Conservation (phyloP, 2,797 vertebrate genomes). For the Sebastiscus tertius region DNA sequence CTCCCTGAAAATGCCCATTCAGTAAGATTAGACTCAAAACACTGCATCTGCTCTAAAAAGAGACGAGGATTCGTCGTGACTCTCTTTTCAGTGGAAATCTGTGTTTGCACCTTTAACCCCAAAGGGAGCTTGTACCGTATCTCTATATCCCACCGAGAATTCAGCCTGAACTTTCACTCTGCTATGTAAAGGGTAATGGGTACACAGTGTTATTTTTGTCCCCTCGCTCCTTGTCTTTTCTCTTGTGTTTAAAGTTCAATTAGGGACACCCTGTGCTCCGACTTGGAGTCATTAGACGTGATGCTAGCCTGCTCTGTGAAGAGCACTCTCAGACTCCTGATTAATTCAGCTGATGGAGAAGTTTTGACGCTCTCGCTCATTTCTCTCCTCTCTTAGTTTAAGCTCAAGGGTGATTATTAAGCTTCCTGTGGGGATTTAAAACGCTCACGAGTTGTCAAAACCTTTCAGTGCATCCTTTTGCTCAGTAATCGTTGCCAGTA, state of each 20-base stretch:
- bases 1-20: slow-evolving; percentile 38
- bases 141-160: slow-evolving; percentile 14
- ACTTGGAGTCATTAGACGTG: slow-evolving; percentile 50
- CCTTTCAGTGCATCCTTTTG: slow-evolving; percentile 17
- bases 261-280: slow-evolving; percentile 43
- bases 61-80: background rate
- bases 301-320: slow-evolving; percentile 32
- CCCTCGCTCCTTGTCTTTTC: slow-evolving; percentile 16
- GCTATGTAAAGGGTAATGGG: slow-evolving; percentile 24
- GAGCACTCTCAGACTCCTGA: slow-evolving; percentile 55
- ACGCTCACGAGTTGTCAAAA: slow-evolving; percentile 51
- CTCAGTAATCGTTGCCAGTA: background rate
- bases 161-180: slow-evolving; percentile 23
- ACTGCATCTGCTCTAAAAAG: slow-evolving; percentile 25
- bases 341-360: slow-evolving; percentile 69
- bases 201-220: slow-evolving; percentile 40
- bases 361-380: slow-evolving; percentile 45
- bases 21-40: slow-evolving; percentile 27
- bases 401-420: slow-evolving; percentile 49
- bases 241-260: slow-evolving; percentile 64
- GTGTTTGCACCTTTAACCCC: slow-evolving; percentile 30
- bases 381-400: slow-evolving; percentile 40
- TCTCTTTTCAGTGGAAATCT: slow-evolving; percentile 20
- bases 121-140: background rate
- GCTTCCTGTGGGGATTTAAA: slow-evolving; percentile 42